These are phyloP conservation scores for Dyspetes luteomarginatus DNA, from an alignment of 2,888 invertebrate species.

Conservation along the genomic window DNA sequence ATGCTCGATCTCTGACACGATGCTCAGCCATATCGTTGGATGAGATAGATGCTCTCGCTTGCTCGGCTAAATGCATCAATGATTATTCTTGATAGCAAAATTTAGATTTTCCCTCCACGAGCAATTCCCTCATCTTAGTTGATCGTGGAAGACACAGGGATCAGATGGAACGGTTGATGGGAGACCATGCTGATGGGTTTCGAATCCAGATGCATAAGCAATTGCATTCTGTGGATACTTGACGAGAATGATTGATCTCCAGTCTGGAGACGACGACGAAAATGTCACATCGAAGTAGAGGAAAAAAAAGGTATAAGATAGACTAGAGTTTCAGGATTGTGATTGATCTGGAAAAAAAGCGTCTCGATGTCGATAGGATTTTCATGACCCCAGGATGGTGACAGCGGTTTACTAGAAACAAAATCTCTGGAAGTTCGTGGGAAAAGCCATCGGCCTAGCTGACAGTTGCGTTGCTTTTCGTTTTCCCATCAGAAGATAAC, in stretches of 20 bases:
- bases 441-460: too few species aligned
- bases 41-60: conserved; percentile 3
- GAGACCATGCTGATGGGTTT: conserved; percentile 11
- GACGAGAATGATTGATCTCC: conserved; percentile 28
- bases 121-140: not conserved
- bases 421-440: not conserved
- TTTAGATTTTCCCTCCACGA: not conserved
- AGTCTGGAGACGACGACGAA: not conserved
- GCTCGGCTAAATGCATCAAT: not conserved
- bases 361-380: conserved; percentile 26
- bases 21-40: not conserved
- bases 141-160: not conserved
- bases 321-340: conserved; percentile 9
- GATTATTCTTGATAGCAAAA: conserved; percentile 16
- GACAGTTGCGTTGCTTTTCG: too few species aligned
- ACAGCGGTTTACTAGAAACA: not conserved
- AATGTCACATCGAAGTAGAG: conserved; percentile 4
- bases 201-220: conserved; percentile 18
- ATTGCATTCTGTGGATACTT: conserved; percentile 32
- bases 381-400: conserved; percentile 25
- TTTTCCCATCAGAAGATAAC: too few species aligned
- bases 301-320: not conserved
- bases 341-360: conserved; percentile 40
- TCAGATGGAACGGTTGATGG: not conserved
- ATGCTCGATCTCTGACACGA: not conserved